Conservation (phyloP, 1,140 invertebrate species). For the Anoplolepis gracilipes region DNA sequence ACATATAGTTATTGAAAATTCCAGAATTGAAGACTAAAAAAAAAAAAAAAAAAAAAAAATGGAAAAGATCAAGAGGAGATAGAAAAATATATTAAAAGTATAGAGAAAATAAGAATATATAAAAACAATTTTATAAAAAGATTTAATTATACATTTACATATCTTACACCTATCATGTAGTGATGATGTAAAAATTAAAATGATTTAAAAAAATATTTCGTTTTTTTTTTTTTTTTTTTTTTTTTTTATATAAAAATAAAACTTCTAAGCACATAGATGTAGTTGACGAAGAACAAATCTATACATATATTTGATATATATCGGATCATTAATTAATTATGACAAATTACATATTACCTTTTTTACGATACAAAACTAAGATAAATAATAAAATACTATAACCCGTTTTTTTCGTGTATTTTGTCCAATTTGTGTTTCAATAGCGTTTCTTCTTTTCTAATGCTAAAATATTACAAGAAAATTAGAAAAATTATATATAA, state of each 20-base stretch:
- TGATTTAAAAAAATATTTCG: background rate
- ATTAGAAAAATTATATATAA: conserved; percentile 8
- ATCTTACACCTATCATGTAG: background rate
- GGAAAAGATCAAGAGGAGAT: no score
- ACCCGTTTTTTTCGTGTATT: background rate
- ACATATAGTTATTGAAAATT: no score
- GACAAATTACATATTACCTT: background rate
- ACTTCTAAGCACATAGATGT: background rate
- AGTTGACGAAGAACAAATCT: background rate
- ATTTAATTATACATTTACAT: background rate
- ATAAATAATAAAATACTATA: background rate
- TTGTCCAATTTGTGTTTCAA: background rate
- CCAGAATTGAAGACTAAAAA: no score
- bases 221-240: no score
- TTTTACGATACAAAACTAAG: background rate
- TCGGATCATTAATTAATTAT: background rate
- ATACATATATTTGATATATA: background rate
- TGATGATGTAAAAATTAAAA: conserved; percentile 17
- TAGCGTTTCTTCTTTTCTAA: background rate
- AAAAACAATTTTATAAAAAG: conserved; percentile 7
- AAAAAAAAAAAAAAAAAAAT: no score
- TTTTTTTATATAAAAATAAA: conserved; percentile 28
- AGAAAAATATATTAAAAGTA: no score
- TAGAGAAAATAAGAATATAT: background rate
- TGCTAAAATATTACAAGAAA: background rate